Conservation (phyloP, 1,140 invertebrate genomes). For the Melipona quadrifasciata region DNA sequence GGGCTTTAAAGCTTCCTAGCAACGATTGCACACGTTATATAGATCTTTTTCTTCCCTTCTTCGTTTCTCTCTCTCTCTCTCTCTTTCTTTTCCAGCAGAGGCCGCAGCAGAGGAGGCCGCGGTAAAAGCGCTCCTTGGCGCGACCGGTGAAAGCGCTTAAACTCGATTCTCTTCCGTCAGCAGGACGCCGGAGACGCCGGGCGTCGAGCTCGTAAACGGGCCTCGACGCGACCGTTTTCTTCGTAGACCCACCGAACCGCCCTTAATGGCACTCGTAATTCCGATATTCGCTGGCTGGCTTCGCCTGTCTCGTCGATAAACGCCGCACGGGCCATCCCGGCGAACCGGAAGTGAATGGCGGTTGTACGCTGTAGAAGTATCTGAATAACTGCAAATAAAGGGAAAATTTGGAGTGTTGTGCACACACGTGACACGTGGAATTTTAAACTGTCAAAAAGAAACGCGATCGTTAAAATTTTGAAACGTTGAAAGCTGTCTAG, state of each 20-base stretch:
- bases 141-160: conserved; percentile 46
- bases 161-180: conserved; percentile 46
- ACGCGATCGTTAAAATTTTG: too few relatives aligned
- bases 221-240: conserved; percentile 47
- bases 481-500: too few relatives aligned
- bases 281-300: conserved; percentile 51
- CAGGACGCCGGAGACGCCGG: conserved; percentile 11
- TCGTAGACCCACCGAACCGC: conserved; percentile 16
- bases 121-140: conserved; percentile 1
- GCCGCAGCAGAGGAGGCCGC: neutral
- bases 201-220: conserved; percentile 61
- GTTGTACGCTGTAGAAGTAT: too few relatives aligned
- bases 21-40: conserved; percentile 6
- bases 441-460: too few relatives aligned
- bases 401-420: too few relatives aligned
- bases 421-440: too few relatives aligned
- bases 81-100: neutral
- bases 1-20: neutral
- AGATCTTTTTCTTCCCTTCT: neutral
- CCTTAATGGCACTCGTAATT: conserved; percentile 74
- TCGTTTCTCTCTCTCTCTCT: too few relatives aligned
- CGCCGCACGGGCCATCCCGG: neutral
- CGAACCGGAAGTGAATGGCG: neutral
- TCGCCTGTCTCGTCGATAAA: conserved; percentile 35
- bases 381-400: too few relatives aligned